Evolutionary conservation across 2,113 vertebrate species (phyloP).

Genomic region (Bucco capensis): DNA sequence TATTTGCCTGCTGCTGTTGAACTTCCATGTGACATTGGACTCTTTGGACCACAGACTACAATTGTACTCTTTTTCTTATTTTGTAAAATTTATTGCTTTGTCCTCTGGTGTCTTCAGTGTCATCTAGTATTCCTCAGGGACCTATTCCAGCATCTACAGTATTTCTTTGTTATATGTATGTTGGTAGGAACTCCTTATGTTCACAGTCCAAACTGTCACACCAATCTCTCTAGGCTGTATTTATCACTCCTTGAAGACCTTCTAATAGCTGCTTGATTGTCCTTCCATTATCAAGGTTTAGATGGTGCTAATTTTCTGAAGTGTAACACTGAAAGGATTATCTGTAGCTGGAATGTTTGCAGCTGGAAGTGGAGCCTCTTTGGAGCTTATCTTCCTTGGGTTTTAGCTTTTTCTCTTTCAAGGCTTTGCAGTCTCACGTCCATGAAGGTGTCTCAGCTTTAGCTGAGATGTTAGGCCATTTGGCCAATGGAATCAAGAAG

Average conservation of each 20-base stretch:
- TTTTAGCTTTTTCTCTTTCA: not conserved
- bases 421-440: not conserved
- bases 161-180: slow-evolving; percentile 15
- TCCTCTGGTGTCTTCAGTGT: slow-evolving; percentile 37
- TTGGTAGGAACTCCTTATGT: slow-evolving; percentile 28
- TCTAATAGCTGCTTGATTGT: slow-evolving; percentile 8
- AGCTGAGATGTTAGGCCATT: not conserved
- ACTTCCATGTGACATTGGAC: not conserved
- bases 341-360: slow-evolving; percentile 15
- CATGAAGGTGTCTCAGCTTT: not conserved
- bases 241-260: slow-evolving; percentile 57
- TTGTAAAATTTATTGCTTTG: slow-evolving; percentile 37
- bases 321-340: slow-evolving; percentile 15
- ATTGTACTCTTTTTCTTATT: slow-evolving; percentile 37
- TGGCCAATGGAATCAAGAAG: not conserved
- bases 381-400: not conserved
- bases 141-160: not conserved
- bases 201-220: slow-evolving; percentile 27
- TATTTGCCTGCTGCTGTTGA: not conserved
- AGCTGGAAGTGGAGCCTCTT: not conserved
- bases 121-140: slow-evolving; percentile 21
- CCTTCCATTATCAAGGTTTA: slow-evolving; percentile 49
- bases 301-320: slow-evolving; percentile 54
- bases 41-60: slow-evolving; percentile 18
- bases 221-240: slow-evolving; percentile 37